Base-by-base conservation (phyloP, 2,888 invertebrate species). In the Drosophila formosana region DNA sequence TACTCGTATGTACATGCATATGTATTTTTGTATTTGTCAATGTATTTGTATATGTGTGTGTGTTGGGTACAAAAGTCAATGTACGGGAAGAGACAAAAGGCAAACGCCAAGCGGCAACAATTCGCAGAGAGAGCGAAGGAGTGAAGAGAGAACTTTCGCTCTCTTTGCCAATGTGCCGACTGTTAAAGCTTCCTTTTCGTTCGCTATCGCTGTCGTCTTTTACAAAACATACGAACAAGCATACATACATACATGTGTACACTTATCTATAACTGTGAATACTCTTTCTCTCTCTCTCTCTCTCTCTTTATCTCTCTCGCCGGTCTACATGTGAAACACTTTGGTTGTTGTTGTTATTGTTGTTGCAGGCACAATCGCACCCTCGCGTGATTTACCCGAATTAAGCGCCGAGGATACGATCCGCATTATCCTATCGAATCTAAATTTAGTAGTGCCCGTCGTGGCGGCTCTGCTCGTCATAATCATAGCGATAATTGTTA, bases 361-460 rank as follows among this genome's bases (percentile, higher is more conserved):
- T 93, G 95, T 97, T 97, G 95, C 97, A 97, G 97, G 97, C 96
- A 97, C 97, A 94, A 96, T 97, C 94, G 97, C 97, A 94, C 97
- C 97, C 93, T 95, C 95, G 92, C 96, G 97, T 93, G 97, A 97
- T 93, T 94, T 96, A 91, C 96, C 96, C 91, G 94, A 95, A 89
- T 94, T 95, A 90, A 95, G 96, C 90, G 94, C 95, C 91, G 96
- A 96, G 93, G 96, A 96, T 93, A 96, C 97, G 87, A 94, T 97
- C 94, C 96, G 96, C 94, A 95, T 96, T 91, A 95, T 97, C 93
- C 95, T 97, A 93, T 95, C 96, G 90, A 97, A 98, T 93, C 95
- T 98, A 92, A 97, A 97, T 94, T 95, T 98, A 92, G 96, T 98
- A 93, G 97, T 98, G 90, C 98, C 98, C 64, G 96, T 98, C 89